Percentiles rank a stretch among this genome's conserved stretches.
Conservation (phyloP, 1,140 invertebrate genomes). For the Dinoponera quadriceps region DNA sequence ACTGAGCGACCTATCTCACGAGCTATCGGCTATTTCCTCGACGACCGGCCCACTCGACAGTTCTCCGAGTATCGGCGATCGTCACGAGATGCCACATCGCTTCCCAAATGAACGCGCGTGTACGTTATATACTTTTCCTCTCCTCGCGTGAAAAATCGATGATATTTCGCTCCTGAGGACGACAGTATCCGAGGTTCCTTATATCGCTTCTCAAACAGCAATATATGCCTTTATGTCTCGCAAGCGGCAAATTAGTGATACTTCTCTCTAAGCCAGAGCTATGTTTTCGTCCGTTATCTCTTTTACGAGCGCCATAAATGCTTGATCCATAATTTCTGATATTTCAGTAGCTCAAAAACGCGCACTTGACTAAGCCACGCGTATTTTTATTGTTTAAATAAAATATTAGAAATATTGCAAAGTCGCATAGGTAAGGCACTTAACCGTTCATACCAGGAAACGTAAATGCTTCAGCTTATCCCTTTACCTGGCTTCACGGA, state of each 20-base stretch:
- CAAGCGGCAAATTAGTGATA: not conserved
- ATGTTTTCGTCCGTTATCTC: not conserved
- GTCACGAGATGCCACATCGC: not conserved
- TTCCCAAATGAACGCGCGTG: not conserved
- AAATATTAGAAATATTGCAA: not conserved
- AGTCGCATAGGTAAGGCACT: not conserved
- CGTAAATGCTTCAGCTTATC: not conserved
- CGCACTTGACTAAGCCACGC: too few relatives aligned
- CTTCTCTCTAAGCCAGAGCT: not conserved
- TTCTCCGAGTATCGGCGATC: slow-evolving; percentile 5
- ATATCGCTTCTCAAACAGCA: not conserved
- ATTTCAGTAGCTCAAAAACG: not conserved
- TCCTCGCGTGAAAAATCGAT: not conserved
- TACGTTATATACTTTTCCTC: not conserved
- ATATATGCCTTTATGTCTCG: not conserved
- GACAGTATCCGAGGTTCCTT: not conserved
- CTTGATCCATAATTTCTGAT: not conserved
- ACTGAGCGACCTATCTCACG: not conserved
- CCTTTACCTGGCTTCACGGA: not conserved
- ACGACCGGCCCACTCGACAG: not conserved
- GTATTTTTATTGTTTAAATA: not conserved
- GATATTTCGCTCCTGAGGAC: not conserved
- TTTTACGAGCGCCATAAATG: not conserved
- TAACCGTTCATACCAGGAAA: not conserved
- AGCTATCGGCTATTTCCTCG: not conserved